phyloP scores from a whole-genome alignment of 2,113 vertebrate genomes.

The Thamnophis sirtalis region DNA sequence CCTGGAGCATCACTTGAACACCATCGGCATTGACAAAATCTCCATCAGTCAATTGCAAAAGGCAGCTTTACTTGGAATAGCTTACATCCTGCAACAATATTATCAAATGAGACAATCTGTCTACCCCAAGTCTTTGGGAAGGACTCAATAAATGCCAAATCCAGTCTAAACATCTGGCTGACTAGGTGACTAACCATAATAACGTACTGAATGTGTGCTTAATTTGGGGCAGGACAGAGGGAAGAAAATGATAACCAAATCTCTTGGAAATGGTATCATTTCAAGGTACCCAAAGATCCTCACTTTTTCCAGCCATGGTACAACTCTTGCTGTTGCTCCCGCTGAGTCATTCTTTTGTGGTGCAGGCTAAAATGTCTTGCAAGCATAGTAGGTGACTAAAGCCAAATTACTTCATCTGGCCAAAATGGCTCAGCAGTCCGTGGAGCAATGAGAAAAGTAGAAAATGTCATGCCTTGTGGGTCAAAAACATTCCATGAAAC shows the following conservation, averaged over 20 bases:
- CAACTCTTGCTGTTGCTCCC: constrained; percentile 63
- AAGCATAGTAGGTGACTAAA: constrained; percentile 51
- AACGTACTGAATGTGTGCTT: constrained; percentile 55
- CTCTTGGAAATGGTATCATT: constrained; percentile 57
- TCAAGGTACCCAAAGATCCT: constrained; percentile 60
- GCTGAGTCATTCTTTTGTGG: constrained; percentile 68
- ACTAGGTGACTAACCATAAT: constrained; percentile 33
- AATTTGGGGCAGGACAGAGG: constrained; percentile 46
- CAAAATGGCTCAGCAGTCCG: constrained; percentile 38
- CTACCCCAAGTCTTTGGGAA: neutral
- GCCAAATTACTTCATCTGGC: constrained; percentile 57
- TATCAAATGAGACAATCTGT: neutral
- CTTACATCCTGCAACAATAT: neutral
- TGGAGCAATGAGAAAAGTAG: constrained; percentile 13
- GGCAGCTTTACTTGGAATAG: neutral
- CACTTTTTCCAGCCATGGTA: constrained; percentile 59
- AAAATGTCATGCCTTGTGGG: constrained; percentile 20
- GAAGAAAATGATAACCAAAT: constrained; percentile 64
- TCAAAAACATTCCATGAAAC: neutral
- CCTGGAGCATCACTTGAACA: neutral
- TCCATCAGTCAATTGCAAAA: neutral
- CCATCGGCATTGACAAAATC: neutral
- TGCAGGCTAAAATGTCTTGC: constrained; percentile 59
- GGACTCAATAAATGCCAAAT: neutral
- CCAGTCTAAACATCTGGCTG: neutral